phyloP scores from a whole-genome alignment of 2,113 vertebrate species.

The Paracanthobrama guichenoti region DNA sequence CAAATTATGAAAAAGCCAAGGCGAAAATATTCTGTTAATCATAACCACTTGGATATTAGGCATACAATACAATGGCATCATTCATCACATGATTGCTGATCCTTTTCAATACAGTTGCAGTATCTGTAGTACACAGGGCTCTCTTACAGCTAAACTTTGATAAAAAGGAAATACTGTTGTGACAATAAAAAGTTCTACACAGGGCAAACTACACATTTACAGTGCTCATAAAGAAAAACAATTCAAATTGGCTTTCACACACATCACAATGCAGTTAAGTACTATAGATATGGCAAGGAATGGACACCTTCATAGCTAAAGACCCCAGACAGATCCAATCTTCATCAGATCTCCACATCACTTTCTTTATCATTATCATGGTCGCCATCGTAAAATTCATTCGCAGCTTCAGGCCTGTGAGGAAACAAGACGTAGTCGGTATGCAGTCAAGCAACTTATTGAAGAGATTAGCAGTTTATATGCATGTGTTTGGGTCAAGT shows the following conservation, averaged over 20 bases:
- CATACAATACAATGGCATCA: background rate
- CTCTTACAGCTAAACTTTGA: background rate
- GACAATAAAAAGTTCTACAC: background rate
- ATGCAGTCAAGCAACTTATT: background rate
- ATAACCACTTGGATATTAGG: background rate
- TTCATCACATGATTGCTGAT: background rate
- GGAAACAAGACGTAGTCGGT: background rate
- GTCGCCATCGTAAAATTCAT: constrained; percentile 96
- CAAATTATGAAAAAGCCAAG: background rate
- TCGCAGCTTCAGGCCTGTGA: constrained; percentile 89
- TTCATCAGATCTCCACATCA: constrained; percentile 91
- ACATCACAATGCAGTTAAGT: constrained; percentile 2
- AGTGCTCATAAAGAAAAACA: constrained; percentile 39
- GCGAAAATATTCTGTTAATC: background rate
- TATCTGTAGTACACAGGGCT: background rate
- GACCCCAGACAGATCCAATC: background rate
- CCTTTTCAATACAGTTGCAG: background rate
- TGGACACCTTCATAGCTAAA: background rate
- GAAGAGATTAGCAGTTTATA: too few species aligned
- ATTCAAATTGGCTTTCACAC: background rate
- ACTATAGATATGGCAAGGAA: background rate
- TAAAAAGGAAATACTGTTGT: constrained; percentile 23
- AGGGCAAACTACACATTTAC: constrained; percentile 22
- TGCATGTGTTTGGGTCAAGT: too few species aligned
- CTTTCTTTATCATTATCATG: constrained; percentile 99